Conservation (phyloP, 1,140 invertebrate genomes). For the Drosophila guanche region DNA sequence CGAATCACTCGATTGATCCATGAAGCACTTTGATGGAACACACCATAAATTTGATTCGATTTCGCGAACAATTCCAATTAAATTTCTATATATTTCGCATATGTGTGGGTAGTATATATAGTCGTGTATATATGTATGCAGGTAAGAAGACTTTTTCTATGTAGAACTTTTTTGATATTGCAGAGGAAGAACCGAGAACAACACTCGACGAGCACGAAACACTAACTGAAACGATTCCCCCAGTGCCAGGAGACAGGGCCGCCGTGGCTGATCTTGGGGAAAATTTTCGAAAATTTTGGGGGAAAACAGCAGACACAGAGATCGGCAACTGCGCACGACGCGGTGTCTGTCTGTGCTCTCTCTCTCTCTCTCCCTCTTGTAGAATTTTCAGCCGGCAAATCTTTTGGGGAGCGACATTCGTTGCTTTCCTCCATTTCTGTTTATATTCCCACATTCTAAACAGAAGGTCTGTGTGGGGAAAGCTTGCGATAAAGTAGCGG, state of each 20-base stretch:
- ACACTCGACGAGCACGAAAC: slow-evolving; percentile 84
- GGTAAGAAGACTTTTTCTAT: slow-evolving; percentile 68
- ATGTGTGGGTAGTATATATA: slow-evolving; percentile 58
- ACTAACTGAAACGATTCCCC: slow-evolving; percentile 75
- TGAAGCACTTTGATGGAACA: slow-evolving; percentile 44
- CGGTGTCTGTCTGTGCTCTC: slow-evolving; percentile 29
- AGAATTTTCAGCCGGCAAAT: slow-evolving; percentile 30
- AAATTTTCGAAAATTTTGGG: slow-evolving; percentile 13
- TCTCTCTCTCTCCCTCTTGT: slow-evolving; percentile 4
- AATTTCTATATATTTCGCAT: slow-evolving; percentile 57
- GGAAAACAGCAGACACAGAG: neutral
- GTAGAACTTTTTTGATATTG: slow-evolving; percentile 80
- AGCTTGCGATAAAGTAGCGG: slow-evolving; percentile 18
- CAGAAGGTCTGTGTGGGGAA: slow-evolving; percentile 21
- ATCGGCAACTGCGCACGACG: slow-evolving; percentile 20
- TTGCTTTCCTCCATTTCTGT: slow-evolving; percentile 33
- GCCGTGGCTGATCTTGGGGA: slow-evolving; percentile 37
- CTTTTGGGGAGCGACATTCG: slow-evolving; percentile 18
- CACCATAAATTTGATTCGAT: slow-evolving; percentile 53
- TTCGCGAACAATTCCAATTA: slow-evolving; percentile 61
- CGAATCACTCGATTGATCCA: slow-evolving; percentile 11
- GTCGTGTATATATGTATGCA: slow-evolving; percentile 56
- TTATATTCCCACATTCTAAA: slow-evolving; percentile 71
- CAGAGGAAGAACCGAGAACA: slow-evolving; percentile 83
- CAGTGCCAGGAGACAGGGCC: slow-evolving; percentile 45